phyloP scores from a whole-genome alignment of 2,113 vertebrate species.

The Hemibagrus wyckioides region DNA sequence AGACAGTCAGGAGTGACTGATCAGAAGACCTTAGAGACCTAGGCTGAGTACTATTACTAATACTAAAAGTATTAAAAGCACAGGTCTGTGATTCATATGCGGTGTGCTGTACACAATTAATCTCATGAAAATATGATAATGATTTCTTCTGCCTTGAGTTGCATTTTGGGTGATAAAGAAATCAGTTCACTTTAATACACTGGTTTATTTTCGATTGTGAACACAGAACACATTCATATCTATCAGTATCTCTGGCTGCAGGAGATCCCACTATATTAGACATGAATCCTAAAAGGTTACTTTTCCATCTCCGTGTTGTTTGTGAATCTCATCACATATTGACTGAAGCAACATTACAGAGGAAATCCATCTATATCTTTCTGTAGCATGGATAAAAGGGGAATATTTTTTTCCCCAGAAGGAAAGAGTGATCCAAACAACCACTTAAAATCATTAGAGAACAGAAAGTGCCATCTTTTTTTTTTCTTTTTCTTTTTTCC shows the following conservation, averaged over 20 bases:
- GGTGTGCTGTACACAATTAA: neutral
- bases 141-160: neutral
- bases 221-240: constrained; percentile 3
- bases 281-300: neutral
- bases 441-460: neutral
- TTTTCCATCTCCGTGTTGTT: neutral
- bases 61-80: neutral
- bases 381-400: neutral
- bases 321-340: neutral
- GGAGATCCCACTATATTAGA: neutral
- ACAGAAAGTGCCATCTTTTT: too few relatives aligned
- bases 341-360: neutral
- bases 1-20: neutral
- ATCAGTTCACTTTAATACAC: neutral
- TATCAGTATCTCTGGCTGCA: neutral
- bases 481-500: neutral
- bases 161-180: neutral
- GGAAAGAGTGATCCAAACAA: neutral
- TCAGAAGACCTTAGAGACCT: neutral
- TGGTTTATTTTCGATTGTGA: constrained; percentile 34
- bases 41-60: neutral
- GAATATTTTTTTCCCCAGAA: neutral
- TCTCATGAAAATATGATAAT: neutral
- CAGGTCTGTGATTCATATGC: neutral
- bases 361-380: neutral